phyloP scores from a whole-genome alignment of 2,888 invertebrate genomes.

The Biston betularia region DNA sequence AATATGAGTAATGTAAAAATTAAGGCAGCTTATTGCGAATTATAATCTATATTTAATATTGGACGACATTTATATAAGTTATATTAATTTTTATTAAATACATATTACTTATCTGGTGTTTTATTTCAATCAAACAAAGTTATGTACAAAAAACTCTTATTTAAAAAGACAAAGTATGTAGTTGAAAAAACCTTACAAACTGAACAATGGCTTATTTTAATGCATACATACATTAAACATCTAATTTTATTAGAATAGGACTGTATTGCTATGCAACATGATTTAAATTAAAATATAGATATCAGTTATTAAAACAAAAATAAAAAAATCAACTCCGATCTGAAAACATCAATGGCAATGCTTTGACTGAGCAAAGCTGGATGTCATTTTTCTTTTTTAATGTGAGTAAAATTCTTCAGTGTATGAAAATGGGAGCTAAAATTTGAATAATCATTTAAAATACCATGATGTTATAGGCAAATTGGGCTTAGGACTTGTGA shows the following conservation, averaged over 20 bases:
- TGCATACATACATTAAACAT: background rate
- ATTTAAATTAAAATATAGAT: background rate
- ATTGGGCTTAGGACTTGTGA: too few relatives aligned
- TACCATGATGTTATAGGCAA: too few relatives aligned
- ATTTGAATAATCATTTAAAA: too few relatives aligned
- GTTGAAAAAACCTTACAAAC: background rate
- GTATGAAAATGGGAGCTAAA: too few relatives aligned
- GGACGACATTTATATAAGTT: constrained; percentile 70
- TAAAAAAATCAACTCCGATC: too few relatives aligned
- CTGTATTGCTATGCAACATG: constrained; percentile 19
- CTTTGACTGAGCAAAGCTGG: too few relatives aligned
- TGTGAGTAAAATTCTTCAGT: too few relatives aligned
- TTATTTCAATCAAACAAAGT: constrained; percentile 49
- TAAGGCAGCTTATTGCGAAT: constrained; percentile 78
- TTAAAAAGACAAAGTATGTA: constrained; percentile 9
- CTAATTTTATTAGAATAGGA: background rate
- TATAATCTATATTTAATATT: constrained; percentile 54
- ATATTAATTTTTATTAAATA: constrained; percentile 78
- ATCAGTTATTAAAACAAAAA: background rate
- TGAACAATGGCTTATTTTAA: constrained; percentile 9
- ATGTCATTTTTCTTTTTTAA: too few relatives aligned
- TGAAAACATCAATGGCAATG: background rate
- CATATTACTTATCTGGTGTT: constrained; percentile 59
- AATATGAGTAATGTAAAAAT: constrained; percentile 63
- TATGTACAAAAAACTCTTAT: constrained; percentile 18